phyloP scores from a whole-genome alignment of 2,888 invertebrate genomes.

The Leptodirus hochenwartii region DNA sequence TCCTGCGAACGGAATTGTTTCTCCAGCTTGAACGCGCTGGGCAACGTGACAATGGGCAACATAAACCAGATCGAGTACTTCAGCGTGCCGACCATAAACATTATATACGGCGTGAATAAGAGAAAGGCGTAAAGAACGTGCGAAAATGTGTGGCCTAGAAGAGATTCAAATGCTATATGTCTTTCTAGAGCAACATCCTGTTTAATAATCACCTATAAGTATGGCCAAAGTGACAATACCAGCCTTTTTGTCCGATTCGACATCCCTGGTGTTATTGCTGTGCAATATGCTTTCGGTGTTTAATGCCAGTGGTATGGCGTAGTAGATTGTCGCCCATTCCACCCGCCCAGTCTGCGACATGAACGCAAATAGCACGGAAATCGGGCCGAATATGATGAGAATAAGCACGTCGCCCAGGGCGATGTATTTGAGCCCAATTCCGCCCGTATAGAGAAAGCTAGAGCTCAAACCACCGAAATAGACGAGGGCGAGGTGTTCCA shows the following conservation, averaged over 20 bases:
- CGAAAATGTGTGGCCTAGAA: slow-evolving; percentile 81
- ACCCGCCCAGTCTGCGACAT: slow-evolving; percentile 81
- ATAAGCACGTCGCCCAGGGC: slow-evolving; percentile 86
- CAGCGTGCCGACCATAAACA: slow-evolving; percentile 70
- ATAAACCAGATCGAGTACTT: slow-evolving; percentile 79
- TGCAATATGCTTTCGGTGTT: slow-evolving; percentile 92
- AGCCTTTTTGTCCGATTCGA: slow-evolving; percentile 71
- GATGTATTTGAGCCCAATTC: slow-evolving; percentile 88
- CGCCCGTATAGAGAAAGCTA: slow-evolving; percentile 92
- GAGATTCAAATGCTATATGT: too few species aligned
- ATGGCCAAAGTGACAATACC: slow-evolving; percentile 94
- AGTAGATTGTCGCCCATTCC: slow-evolving; percentile 82
- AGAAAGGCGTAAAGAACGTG: slow-evolving; percentile 80
- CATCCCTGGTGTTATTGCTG: slow-evolving; percentile 86
- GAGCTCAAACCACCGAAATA: slow-evolving; percentile 92
- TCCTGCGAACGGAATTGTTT: slow-evolving; percentile 66
- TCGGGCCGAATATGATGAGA: slow-evolving; percentile 83
- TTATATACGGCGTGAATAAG: slow-evolving; percentile 78
- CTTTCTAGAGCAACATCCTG: too few species aligned
- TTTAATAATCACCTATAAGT: too few species aligned
- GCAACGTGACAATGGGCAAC: slow-evolving; percentile 71
- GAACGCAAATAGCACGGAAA: slow-evolving; percentile 84
- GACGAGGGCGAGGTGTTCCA: slow-evolving; percentile 87
- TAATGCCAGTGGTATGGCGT: slow-evolving; percentile 82
- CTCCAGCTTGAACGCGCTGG: slow-evolving; percentile 78